These are phyloP conservation scores for Drosophila simulans DNA, from an alignment of 1,140 invertebrate genomes.

Conservation along the genomic window DNA sequence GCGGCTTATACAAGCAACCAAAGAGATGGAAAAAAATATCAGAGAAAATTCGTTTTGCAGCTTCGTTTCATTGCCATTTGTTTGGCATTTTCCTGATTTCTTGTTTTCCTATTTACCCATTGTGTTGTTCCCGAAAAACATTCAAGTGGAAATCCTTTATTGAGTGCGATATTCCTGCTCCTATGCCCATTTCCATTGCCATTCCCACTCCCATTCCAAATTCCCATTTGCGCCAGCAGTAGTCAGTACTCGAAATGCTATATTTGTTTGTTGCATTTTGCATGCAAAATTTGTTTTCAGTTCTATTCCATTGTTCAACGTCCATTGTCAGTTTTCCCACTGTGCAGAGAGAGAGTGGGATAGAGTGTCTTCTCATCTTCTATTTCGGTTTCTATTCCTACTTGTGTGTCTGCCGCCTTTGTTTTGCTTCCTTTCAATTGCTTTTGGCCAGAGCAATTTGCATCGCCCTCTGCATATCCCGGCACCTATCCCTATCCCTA, in stretches of 20 bases:
- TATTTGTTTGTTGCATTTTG: constrained; percentile 66
- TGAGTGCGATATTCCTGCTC: constrained; percentile 50
- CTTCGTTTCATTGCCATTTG: constrained; percentile 49
- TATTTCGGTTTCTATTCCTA: constrained; percentile 36
- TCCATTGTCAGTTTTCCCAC: constrained; percentile 31
- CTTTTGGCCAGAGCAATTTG: constrained; percentile 47
- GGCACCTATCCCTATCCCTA: neutral
- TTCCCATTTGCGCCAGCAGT: neutral
- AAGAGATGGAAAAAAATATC: constrained; percentile 3
- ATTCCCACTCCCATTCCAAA: neutral
- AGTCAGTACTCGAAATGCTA: constrained; percentile 9
- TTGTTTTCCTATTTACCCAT: constrained; percentile 19
- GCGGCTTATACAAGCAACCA: constrained; percentile 19
- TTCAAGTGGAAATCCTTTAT: constrained; percentile 78
- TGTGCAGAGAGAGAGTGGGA: no score
- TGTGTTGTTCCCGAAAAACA: constrained; percentile 51
- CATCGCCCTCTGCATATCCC: constrained; percentile 10
- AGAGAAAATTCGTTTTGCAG: constrained; percentile 13
- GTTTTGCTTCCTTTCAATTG: constrained; percentile 56
- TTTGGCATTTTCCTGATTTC: constrained; percentile 20
- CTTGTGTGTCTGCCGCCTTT: constrained; percentile 29
- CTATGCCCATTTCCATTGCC: constrained; percentile 1
- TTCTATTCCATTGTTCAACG: constrained; percentile 46
- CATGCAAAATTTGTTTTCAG: constrained; percentile 77
- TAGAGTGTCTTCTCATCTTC: constrained; percentile 5